phyloP scores from a whole-genome alignment of 2,113 vertebrate species.

The Calypte anna region DNA sequence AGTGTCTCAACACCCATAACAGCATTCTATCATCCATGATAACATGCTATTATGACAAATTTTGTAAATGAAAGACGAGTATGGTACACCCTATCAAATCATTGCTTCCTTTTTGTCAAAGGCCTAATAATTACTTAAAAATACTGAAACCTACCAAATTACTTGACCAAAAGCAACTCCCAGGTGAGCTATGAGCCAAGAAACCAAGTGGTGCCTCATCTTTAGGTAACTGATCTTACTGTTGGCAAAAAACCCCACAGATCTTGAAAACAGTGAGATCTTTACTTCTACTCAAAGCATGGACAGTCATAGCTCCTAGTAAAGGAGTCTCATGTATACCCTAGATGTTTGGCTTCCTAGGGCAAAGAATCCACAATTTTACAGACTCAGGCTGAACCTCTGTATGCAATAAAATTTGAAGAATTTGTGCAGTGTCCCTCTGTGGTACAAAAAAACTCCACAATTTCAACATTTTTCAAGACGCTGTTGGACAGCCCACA shows the following conservation, averaged over 20 bases:
- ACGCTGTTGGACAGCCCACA: not conserved
- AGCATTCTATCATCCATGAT: not conserved
- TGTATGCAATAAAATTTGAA: not conserved
- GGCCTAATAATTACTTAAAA: not conserved
- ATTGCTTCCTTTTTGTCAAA: not conserved
- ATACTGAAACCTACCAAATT: not conserved
- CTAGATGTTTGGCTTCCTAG: not conserved
- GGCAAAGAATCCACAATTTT: not conserved
- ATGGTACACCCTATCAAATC: not conserved
- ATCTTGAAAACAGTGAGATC: not conserved
- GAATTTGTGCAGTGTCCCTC: not conserved
- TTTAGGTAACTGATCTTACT: not conserved
- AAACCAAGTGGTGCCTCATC: not conserved
- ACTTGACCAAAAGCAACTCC: not conserved
- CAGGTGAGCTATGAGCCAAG: not conserved
- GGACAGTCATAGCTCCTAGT: not conserved
- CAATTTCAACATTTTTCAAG: not conserved
- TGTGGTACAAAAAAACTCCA: not conserved
- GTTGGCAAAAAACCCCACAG: not conserved
- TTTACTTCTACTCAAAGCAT: not conserved
- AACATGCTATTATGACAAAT: not conserved
- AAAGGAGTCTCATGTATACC: not conserved
- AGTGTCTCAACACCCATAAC: too few species aligned
- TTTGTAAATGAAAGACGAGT: not conserved
- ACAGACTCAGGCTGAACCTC: not conserved